These are phyloP conservation scores for Cyclopterus lumpus DNA, from an alignment of 2,797 vertebrate species.

Conservation along the genomic window DNA sequence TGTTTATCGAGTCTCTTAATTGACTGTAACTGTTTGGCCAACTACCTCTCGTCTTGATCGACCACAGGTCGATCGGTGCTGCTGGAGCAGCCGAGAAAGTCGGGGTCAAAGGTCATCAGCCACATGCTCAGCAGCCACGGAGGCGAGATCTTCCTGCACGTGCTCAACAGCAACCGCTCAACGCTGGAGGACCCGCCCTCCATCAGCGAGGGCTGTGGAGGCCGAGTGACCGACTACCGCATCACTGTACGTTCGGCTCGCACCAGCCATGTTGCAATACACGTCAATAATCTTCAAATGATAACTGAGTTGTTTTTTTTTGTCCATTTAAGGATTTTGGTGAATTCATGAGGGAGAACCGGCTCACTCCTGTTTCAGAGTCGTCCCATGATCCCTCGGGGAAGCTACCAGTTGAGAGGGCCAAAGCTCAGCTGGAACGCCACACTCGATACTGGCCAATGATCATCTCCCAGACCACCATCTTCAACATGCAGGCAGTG, in stretches of 20 bases:
- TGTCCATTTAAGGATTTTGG: conserved; percentile 92
- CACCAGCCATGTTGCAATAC: not conserved
- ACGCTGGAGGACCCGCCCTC: conserved; percentile 98
- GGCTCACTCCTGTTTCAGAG: conserved; percentile 94
- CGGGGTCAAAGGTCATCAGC: conserved; percentile 98
- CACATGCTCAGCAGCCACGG: conserved; percentile 99
- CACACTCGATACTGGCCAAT: conserved; percentile 99
- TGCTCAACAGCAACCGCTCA: conserved; percentile 97
- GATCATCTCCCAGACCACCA: conserved; percentile 99
- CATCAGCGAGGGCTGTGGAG: conserved; percentile 98
- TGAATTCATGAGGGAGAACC: conserved; percentile 99
- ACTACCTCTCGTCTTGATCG: not conserved
- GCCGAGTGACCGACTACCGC: conserved; percentile 97
- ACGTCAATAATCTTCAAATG: not conserved
- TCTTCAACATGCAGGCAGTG: conserved; percentile 99
- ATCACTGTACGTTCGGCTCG: conserved; percentile 88
- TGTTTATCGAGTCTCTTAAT: not conserved
- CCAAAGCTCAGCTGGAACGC: conserved; percentile 95
- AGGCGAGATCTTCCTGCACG: conserved; percentile 97
- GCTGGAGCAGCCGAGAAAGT: conserved; percentile 96
- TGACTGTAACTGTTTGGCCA: not conserved
- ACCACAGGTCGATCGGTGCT: conserved; percentile 93
- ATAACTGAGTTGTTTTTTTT: not conserved
- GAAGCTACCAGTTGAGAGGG: conserved; percentile 91
- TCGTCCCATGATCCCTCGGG: conserved; percentile 85